phyloP scores from a whole-genome alignment of 2,113 vertebrate species.

The Oryzias melastigma region DNA sequence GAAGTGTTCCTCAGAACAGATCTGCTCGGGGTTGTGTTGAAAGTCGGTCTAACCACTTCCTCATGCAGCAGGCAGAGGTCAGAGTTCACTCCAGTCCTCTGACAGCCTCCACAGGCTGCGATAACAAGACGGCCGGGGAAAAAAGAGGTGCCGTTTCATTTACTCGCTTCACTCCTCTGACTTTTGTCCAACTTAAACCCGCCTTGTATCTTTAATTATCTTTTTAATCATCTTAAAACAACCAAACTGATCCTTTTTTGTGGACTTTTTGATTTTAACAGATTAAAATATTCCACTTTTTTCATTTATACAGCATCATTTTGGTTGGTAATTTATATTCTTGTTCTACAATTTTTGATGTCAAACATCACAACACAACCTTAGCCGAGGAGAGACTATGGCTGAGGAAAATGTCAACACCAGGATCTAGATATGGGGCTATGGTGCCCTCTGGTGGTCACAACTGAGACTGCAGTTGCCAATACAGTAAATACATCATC shows the following conservation, averaged over 20 bases:
- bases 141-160: conserved; percentile 41
- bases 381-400: conserved; percentile 15
- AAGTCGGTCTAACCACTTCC: conserved; percentile 71
- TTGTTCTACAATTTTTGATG: conserved; percentile 19
- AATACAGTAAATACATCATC: too few species aligned
- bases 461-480: conserved; percentile 16
- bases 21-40: conserved; percentile 46
- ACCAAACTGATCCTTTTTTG: too few species aligned
- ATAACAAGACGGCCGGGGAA: conserved; percentile 50
- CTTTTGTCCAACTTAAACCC: neutral
- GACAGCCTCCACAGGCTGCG: conserved; percentile 60
- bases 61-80: conserved; percentile 67
- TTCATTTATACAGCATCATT: neutral
- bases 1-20: conserved; percentile 35
- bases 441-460: conserved; percentile 69
- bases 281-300: neutral
- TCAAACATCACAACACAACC: conserved; percentile 27
- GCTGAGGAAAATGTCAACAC: neutral
- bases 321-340: neutral
- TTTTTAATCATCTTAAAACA: neutral
- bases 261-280: too few species aligned
- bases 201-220: neutral
- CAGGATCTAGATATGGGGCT: conserved; percentile 17
- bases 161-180: conserved; percentile 25
- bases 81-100: conserved; percentile 59